Conservation (phyloP, 2,113 vertebrate genomes). For the Alligator mississippiensis region DNA sequence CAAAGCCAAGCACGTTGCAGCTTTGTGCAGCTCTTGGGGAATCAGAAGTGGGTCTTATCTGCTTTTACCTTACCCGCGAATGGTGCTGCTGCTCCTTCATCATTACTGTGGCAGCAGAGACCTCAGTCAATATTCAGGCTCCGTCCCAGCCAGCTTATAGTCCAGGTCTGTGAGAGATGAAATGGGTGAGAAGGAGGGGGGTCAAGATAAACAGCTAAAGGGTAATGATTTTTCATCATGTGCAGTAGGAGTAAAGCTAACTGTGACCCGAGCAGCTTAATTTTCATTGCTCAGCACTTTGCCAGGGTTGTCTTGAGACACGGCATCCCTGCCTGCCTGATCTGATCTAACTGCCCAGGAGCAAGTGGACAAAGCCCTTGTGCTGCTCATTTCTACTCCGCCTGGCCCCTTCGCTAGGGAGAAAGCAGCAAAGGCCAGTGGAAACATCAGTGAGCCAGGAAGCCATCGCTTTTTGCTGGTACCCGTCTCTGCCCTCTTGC, state of each 20-base stretch:
- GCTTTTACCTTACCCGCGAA: neutral
- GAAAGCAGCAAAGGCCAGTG: neutral
- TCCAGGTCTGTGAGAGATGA: neutral
- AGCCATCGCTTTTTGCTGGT: neutral
- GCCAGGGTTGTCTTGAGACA: no score
- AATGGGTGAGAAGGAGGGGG: neutral
- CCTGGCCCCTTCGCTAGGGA: neutral
- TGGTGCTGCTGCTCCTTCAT: neutral
- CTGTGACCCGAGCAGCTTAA: neutral
- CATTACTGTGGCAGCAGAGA: fast-evolving
- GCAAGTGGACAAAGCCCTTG: neutral
- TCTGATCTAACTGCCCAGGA: neutral
- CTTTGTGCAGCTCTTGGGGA: constrained; percentile 4
- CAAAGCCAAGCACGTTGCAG: neutral
- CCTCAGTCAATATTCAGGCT: fast-evolving
- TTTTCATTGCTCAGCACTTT: neutral
- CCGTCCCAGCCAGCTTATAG: fast-evolving
- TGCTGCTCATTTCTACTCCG: neutral
- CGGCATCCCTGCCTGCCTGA: neutral
- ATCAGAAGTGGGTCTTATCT: neutral
- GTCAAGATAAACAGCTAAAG: neutral
- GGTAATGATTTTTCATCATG: fast-evolving
- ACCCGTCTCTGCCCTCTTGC: fast-evolving
- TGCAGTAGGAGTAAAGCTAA: neutral
- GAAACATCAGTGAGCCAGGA: fast-evolving